Evolutionary conservation across 2,888 invertebrate species (phyloP).

Genomic region (Stenichneumon culpator): DNA sequence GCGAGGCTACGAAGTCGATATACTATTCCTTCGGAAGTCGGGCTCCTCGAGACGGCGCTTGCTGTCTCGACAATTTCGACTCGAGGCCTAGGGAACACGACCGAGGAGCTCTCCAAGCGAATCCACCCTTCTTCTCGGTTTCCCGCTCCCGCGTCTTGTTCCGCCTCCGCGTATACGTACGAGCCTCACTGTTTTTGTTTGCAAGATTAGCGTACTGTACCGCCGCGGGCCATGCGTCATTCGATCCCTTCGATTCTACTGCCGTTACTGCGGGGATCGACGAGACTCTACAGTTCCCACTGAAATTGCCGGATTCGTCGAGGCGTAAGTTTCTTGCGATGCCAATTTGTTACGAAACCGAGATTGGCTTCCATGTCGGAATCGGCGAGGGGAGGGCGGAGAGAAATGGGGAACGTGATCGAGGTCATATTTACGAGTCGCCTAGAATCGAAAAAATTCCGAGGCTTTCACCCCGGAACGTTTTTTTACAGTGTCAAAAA

Average conservation of each 20-base stretch:
- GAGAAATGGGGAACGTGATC: slow-evolving; percentile 22
- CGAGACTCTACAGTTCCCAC: slow-evolving; percentile 37
- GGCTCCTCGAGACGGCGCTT: slow-evolving; percentile 10
- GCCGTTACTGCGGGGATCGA: not conserved
- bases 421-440: slow-evolving; percentile 46
- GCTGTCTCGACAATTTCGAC: slow-evolving; percentile 63
- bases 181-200: slow-evolving; percentile 67
- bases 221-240: slow-evolving; percentile 66
- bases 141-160: slow-evolving; percentile 17
- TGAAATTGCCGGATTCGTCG: slow-evolving; percentile 70
- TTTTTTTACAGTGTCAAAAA: too few species aligned
- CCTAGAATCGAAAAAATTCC: slow-evolving; percentile 33
- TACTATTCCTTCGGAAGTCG: slow-evolving; percentile 45
- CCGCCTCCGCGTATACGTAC: slow-evolving; percentile 22
- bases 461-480: not conserved
- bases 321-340: slow-evolving; percentile 75
- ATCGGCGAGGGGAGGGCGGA: not conserved
- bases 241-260: slow-evolving; percentile 55
- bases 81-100: slow-evolving; percentile 52
- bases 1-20: slow-evolving; percentile 61
- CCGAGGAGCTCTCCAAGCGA: slow-evolving; percentile 34
- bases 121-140: slow-evolving; percentile 52
- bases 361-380: slow-evolving; percentile 62
- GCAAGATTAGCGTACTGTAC: slow-evolving; percentile 66
- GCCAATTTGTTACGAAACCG: slow-evolving; percentile 69